phyloP scores from a whole-genome alignment of 92 coral and sea anemone species.

The Zoanthus sociatus region DNA sequence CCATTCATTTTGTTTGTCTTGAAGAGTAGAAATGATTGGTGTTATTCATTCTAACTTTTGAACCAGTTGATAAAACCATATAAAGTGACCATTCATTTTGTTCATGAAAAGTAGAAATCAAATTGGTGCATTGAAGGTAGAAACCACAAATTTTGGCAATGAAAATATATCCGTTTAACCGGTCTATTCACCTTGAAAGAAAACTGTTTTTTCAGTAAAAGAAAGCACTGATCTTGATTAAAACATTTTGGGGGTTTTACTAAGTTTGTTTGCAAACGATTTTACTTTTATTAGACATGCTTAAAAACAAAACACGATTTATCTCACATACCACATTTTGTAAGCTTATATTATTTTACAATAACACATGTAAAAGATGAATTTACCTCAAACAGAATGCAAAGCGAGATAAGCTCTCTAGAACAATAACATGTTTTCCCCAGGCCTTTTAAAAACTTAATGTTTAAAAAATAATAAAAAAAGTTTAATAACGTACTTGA shows the following conservation, averaged over 20 bases:
- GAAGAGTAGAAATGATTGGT: too few species aligned
- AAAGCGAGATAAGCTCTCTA: too few species aligned
- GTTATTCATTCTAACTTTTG: too few species aligned
- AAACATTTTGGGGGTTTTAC: background rate
- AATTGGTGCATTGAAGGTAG: too few species aligned
- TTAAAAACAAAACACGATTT: background rate
- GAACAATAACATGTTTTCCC: background rate
- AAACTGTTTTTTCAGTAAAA: conserved; percentile 1
- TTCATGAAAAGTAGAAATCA: too few species aligned
- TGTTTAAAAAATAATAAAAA: background rate
- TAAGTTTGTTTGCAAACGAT: conserved; percentile 9
- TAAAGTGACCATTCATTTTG: too few species aligned
- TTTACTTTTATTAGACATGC: background rate
- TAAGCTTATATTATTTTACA: background rate
- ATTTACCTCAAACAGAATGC: too few species aligned
- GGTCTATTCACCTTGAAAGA: background rate
- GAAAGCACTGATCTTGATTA: background rate
- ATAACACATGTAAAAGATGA: background rate
- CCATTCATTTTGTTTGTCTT: too few species aligned
- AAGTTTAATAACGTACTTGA: background rate
- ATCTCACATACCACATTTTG: background rate
- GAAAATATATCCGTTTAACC: background rate
- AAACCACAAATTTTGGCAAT: too few species aligned
- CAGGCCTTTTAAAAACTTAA: background rate
- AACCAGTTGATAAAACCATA: too few species aligned